Percentiles rank a stretch among this genome's conserved stretches.
Evolutionary conservation across 2,113 vertebrate genomes (phyloP).

Genomic region (Sphyrna mokarran): DNA sequence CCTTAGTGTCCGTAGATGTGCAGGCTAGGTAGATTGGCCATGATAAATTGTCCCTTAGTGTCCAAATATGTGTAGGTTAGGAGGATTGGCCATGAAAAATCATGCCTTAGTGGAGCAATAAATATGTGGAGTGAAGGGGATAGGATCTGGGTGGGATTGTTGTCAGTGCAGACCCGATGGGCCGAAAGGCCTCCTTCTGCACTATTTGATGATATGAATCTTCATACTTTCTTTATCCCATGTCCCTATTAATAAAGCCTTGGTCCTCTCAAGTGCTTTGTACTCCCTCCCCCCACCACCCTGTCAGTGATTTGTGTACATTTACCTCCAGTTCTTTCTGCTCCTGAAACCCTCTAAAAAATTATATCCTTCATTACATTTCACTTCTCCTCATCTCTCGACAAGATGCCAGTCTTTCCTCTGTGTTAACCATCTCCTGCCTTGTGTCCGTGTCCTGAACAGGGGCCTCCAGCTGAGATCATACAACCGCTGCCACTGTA

Average conservation of each 20-base stretch:
- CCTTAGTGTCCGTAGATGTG: no score
- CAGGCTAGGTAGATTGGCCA: no score
- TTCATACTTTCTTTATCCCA: background rate
- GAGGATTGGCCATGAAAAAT: no score
- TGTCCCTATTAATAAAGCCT: background rate
- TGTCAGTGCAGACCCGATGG: no score
- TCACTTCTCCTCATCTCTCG: background rate
- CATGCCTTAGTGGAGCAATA: no score
- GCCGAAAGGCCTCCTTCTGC: no score
- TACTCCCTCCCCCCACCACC: background rate
- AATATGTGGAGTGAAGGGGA: no score
- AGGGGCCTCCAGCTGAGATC: slow-evolving; percentile 65
- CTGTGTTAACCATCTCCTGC: background rate
- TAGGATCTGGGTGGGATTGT: no score
- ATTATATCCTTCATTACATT: background rate
- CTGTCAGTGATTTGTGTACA: background rate
- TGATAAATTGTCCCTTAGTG: no score
- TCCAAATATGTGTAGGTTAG: no score
- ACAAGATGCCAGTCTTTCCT: background rate
- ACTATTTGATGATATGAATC: no score
- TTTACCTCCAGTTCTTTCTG: background rate
- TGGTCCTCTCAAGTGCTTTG: background rate
- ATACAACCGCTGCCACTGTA: slow-evolving; percentile 58
- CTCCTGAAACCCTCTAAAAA: background rate
- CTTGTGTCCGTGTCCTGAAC: background rate